These are phyloP conservation scores for Galerucella calmariensis DNA, from an alignment of 2,888 invertebrate species.

Conservation along the genomic window DNA sequence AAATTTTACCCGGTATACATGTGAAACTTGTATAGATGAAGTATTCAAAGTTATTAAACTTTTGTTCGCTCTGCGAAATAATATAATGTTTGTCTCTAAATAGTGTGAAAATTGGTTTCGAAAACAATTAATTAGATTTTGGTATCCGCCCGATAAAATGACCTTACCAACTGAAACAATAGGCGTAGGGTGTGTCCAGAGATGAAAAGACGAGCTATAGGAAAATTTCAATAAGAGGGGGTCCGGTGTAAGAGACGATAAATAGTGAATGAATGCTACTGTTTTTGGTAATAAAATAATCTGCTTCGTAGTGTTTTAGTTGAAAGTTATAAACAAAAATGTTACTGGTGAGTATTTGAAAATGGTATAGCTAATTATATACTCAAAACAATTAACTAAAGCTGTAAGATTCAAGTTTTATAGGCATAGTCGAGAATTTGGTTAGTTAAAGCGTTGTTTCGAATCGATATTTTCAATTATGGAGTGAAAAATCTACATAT, in stretches of 20 bases:
- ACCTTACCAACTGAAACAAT: background rate
- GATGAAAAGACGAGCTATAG: background rate
- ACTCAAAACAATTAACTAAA: too few species aligned
- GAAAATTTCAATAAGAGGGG: constrained; percentile 45
- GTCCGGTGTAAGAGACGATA: constrained; percentile 53
- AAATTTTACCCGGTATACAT: too few species aligned
- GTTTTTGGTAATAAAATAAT: constrained; percentile 28
- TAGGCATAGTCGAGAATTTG: too few species aligned
- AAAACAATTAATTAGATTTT: background rate
- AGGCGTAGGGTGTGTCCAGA: constrained; percentile 4
- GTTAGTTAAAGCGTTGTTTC: too few species aligned
- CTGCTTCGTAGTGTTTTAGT: constrained; percentile 7
- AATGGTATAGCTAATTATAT: background rate
- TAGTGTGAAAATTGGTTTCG: background rate
- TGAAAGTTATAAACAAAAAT: constrained; percentile 32
- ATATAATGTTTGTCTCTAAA: too few species aligned
- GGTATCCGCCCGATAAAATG: background rate
- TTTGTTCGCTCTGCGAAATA: too few species aligned
- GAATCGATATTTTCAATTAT: too few species aligned
- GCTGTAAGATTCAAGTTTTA: too few species aligned
- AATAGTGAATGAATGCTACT: constrained; percentile 39
- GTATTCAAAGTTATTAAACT: too few species aligned
- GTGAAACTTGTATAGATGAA: too few species aligned
- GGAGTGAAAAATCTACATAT: too few species aligned
- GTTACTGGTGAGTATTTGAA: constrained; percentile 37